phyloP scores from a whole-genome alignment of 2,888 invertebrate species.

The Deilephila porcellus region DNA sequence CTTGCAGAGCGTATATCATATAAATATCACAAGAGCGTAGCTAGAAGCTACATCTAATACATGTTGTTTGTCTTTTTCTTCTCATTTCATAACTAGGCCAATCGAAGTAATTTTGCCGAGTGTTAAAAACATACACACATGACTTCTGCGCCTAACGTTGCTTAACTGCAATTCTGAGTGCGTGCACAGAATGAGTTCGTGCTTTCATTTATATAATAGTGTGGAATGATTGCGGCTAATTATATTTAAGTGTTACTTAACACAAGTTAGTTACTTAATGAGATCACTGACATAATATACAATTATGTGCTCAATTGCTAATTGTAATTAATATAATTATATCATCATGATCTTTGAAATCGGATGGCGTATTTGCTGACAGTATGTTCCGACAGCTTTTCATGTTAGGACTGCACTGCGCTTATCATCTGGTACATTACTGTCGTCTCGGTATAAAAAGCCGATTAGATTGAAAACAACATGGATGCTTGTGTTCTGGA shows the following conservation, averaged over 20 bases:
- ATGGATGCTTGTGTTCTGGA: too few species aligned
- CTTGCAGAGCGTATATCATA: too few species aligned
- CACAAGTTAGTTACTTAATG: constrained; percentile 27
- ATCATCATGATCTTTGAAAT: background rate
- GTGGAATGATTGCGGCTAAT: constrained; percentile 26
- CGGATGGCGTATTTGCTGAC: too few species aligned
- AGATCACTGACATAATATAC: constrained; percentile 25
- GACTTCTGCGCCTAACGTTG: constrained; percentile 16
- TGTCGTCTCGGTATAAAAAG: too few species aligned
- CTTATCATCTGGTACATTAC: too few species aligned
- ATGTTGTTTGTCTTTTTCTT: too few species aligned
- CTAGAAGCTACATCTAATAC: too few species aligned
- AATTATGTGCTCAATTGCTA: constrained; percentile 1
- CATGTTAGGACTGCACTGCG: too few species aligned
- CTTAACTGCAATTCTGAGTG: constrained; percentile 24
- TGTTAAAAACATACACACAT: background rate
- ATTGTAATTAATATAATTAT: background rate
- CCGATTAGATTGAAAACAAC: too few species aligned
- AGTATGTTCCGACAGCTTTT: too few species aligned
- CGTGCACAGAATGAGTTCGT: constrained; percentile 16
- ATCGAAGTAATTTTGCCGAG: background rate
- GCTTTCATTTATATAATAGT: constrained; percentile 13
- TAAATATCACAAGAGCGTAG: too few species aligned
- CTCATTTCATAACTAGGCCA: background rate
- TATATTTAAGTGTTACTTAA: constrained; percentile 29